Evolutionary conservation across 2,888 invertebrate genomes (phyloP), one percentile per base, ranked within the genome.

Genomic region (Hirtodrosophila trivittata): DNA sequence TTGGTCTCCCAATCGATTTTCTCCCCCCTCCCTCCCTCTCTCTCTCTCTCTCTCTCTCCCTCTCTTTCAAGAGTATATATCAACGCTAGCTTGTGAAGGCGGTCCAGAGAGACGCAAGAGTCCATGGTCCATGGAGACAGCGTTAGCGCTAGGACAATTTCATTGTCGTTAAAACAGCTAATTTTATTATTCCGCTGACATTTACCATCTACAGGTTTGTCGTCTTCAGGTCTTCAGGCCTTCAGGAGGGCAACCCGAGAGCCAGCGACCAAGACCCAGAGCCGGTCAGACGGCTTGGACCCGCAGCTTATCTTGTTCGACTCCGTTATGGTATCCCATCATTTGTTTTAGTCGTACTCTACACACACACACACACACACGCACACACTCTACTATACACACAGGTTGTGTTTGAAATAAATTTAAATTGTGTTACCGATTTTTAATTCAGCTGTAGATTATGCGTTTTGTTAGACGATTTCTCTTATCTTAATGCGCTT

Each of bases 391-490:
- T n/a, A n/a, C n/a, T 7, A 58, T 64, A 49, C 58, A 54, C 43
- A 52, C 52, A 63, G 55, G 59, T 50, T 47, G 60, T 68, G 60
- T 78, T 72, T 66, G 56, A 78, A 69, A 82, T 80, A 72, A 74
- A 80, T 85, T 82, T 75, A 80, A 86, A 85, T 81, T 82, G 78
- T 85, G 77, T 88, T 86, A 88, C 86, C 77, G 78, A 87, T 86
- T 86, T 76, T 81, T 73, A 81, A 83, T 76, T 74, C 76, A 60
- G 74, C 78, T 72, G 47, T 73, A 86, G 88, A 88, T 88, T 87
- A 87, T 88, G 87, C 87, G 88, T 88, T 88, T 88, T 88, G 88
- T 88, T 75, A 86, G 86, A 82, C 77, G 85, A 87, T 88, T 86
- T 81, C 74, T 77, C 81, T 88, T 88, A 88, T 88, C 88, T 88